Conservation (phyloP, 2,888 invertebrate species). For the Stenchaetothrips biformis region DNA sequence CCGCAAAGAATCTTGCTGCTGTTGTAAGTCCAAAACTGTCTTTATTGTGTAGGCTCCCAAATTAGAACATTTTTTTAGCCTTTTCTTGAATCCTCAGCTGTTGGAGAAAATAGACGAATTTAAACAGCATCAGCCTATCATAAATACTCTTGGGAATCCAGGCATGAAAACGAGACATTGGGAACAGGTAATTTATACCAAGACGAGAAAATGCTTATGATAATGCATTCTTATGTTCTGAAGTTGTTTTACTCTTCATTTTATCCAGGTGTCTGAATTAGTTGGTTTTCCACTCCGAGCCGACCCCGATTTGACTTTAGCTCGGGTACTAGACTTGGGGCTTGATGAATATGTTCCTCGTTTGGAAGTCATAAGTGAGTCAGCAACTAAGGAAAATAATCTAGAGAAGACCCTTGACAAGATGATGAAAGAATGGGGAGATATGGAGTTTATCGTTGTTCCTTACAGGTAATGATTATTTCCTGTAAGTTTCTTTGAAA, state of each 20-base stretch:
- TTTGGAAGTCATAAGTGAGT: constrained; percentile 88
- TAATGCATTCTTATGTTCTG: background rate
- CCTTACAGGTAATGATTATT: constrained; percentile 57
- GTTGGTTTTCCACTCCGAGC: constrained; percentile 89
- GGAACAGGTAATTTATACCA: constrained; percentile 59
- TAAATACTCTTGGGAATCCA: constrained; percentile 89
- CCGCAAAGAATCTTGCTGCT: constrained; percentile 65
- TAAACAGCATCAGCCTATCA: constrained; percentile 82
- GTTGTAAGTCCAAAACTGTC: constrained; percentile 46
- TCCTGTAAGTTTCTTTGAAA: background rate
- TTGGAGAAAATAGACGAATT: constrained; percentile 78
- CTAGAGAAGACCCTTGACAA: constrained; percentile 81
- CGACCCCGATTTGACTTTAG: constrained; percentile 71
- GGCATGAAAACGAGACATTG: constrained; percentile 89
- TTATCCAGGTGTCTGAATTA: constrained; percentile 67
- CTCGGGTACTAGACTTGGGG: constrained; percentile 79
- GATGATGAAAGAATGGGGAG: constrained; percentile 90
- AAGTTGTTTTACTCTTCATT: too few relatives aligned
- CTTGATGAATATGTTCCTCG: constrained; percentile 81
- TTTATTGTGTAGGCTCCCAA: background rate
- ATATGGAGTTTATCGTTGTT: constrained; percentile 66
- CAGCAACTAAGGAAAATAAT: constrained; percentile 93
- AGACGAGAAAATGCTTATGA: background rate
- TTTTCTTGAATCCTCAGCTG: constrained; percentile 45
- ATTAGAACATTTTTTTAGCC: constrained; percentile 29